phyloP scores from a whole-genome alignment of 2,113 vertebrate genomes.

The Sphyrna mokarran region DNA sequence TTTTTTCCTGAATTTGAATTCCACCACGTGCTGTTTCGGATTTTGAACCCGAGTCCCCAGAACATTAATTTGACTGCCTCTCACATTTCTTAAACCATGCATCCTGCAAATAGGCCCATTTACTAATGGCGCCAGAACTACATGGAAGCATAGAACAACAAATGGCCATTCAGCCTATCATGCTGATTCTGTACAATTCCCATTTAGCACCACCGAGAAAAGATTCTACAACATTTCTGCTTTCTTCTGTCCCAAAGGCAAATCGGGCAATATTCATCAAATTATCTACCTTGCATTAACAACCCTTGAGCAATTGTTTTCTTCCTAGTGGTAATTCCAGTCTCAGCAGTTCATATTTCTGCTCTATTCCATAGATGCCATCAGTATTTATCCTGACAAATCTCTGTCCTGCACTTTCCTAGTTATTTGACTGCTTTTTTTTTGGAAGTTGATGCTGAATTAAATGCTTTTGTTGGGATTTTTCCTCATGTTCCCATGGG shows the following conservation, averaged over 20 bases:
- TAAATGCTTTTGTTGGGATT: neutral
- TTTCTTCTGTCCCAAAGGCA: neutral
- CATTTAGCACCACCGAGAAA: neutral
- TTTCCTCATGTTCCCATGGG: neutral
- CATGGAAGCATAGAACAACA: neutral
- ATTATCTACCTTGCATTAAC: neutral
- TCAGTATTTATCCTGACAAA: neutral
- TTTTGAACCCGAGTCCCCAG: no score
- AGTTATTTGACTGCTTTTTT: neutral
- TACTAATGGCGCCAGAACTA: neutral
- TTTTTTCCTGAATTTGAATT: no score
- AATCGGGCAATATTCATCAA: neutral
- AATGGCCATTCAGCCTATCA: neutral
- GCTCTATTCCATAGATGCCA: neutral
- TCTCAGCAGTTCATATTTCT: neutral
- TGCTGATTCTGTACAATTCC: neutral
- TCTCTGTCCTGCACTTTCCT: neutral
- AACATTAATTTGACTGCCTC: no score
- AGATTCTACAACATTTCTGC: neutral
- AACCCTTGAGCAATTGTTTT: neutral
- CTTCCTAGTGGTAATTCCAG: neutral
- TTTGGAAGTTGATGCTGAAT: neutral
- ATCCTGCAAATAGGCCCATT: neutral
- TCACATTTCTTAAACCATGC: neutral
- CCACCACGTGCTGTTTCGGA: no score